Conservation (phyloP, 2,888 invertebrate genomes). For the Pilophorus perplexus region DNA sequence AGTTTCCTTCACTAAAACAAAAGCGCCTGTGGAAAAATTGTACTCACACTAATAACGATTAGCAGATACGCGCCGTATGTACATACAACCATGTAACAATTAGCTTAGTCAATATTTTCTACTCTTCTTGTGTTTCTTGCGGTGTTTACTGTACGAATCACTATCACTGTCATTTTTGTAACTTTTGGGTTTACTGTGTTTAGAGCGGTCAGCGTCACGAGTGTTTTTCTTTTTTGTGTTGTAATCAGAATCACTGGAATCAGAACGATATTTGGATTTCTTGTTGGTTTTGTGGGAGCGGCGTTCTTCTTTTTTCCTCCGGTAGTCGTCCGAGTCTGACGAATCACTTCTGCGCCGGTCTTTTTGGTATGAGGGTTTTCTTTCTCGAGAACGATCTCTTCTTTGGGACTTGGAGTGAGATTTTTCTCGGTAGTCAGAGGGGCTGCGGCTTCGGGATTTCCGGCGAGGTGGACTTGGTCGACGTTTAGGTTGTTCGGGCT, state of each 20-base stretch:
- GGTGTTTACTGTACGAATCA: slow-evolving; percentile 1
- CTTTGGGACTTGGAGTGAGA: background rate
- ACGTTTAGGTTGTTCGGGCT: slow-evolving; percentile 67
- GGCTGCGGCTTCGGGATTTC: background rate
- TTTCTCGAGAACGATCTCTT: background rate
- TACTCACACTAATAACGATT: too few relatives aligned
- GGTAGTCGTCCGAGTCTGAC: background rate
- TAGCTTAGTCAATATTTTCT: too few relatives aligned
- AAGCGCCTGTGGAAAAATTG: too few relatives aligned
- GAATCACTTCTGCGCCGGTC: background rate
- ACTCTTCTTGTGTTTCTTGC: slow-evolving; percentile 23
- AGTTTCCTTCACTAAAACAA: too few relatives aligned
- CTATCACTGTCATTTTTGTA: slow-evolving; percentile 21
- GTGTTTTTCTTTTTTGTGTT: background rate
- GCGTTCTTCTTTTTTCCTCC: background rate
- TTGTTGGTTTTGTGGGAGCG: slow-evolving; percentile 11
- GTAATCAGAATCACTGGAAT: background rate
- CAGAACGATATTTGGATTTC: background rate
- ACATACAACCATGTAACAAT: too few relatives aligned
- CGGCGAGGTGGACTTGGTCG: slow-evolving; percentile 50
- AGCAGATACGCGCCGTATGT: too few relatives aligned
- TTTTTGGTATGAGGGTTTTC: background rate
- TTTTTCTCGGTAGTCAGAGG: background rate
- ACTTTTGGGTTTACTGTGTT: slow-evolving; percentile 10
- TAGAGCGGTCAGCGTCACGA: background rate